These are phyloP conservation scores for Drosophila rhopaloa DNA, from an alignment of 1,140 invertebrate genomes.

Conservation along the genomic window DNA sequence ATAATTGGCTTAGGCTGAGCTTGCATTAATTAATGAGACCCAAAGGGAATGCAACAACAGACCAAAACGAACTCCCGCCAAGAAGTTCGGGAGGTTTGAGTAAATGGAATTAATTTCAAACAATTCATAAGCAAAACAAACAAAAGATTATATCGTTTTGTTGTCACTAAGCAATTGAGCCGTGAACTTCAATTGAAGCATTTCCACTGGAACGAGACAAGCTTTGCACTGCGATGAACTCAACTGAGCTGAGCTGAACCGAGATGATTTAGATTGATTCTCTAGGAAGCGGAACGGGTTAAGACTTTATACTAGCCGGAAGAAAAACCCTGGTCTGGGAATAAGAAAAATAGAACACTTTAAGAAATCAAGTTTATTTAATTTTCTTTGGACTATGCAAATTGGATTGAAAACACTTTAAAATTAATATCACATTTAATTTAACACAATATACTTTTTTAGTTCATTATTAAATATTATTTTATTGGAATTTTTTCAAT, in stretches of 20 bases:
- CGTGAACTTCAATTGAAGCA: conserved; percentile 76
- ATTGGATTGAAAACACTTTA: too few species aligned
- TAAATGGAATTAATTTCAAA: conserved; percentile 56
- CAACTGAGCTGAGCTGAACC: conserved; percentile 1
- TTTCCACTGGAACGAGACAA: conserved; percentile 7
- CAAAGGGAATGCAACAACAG: conserved; percentile 8
- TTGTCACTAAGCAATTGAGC: conserved; percentile 65
- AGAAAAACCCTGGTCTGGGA: conserved; percentile 5
- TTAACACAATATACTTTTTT: too few species aligned
- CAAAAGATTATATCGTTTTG: conserved; percentile 46
- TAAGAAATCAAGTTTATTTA: background rate
- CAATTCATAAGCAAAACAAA: conserved; percentile 61
- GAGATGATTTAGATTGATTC: conserved; percentile 41
- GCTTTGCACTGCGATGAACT: conserved; percentile 35
- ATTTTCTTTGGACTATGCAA: background rate
- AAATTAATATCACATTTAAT: too few species aligned
- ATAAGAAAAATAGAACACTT: conserved; percentile 15
- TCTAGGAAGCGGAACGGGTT: conserved; percentile 47
- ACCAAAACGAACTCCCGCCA: background rate
- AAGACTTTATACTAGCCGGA: conserved; percentile 9
- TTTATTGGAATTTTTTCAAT: too few species aligned
- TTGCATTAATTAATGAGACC: conserved; percentile 35
- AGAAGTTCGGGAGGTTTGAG: conserved; percentile 3
- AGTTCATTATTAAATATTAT: too few species aligned
- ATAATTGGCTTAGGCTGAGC: conserved; percentile 30